phyloP scores from a whole-genome alignment of 2,888 invertebrate species.

The Ophion ellenae region DNA sequence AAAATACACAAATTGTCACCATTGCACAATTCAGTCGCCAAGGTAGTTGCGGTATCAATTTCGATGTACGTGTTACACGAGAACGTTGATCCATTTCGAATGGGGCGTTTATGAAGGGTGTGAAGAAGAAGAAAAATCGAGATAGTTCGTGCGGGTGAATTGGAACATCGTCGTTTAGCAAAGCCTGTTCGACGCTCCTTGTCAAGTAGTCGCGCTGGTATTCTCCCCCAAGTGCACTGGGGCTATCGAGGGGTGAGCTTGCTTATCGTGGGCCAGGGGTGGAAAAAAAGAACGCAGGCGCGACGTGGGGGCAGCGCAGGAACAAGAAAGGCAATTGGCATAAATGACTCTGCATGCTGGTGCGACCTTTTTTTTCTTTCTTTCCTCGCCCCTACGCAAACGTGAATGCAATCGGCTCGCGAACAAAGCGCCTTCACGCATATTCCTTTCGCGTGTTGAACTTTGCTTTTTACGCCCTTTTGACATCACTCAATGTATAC shows the following conservation, averaged over 20 bases:
- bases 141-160: slow-evolving; percentile 32
- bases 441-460: not conserved
- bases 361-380: slow-evolving; percentile 23
- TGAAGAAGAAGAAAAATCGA: not conserved
- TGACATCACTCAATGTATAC: not conserved
- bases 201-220: slow-evolving; percentile 13
- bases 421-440: slow-evolving; percentile 6
- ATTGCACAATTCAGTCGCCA: not conserved
- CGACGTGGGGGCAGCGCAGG: not conserved
- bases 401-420: not conserved
- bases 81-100: not conserved
- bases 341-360: slow-evolving; percentile 44
- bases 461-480: not conserved
- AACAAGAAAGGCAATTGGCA: slow-evolving; percentile 55
- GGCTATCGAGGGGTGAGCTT: slow-evolving; percentile 34
- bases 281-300: slow-evolving; percentile 21
- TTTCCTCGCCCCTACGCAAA: slow-evolving; percentile 16
- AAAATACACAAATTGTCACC: not conserved
- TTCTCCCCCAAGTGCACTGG: slow-evolving; percentile 37
- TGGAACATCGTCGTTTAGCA: slow-evolving; percentile 51
- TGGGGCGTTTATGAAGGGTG: slow-evolving; percentile 3
- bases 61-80: not conserved
- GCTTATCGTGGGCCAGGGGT: slow-evolving; percentile 5
- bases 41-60: not conserved
- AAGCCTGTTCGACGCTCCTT: slow-evolving; percentile 41